Evolutionary conservation across 2,113 vertebrate genomes (phyloP).

Genomic region (Terrapene triunguis): DNA sequence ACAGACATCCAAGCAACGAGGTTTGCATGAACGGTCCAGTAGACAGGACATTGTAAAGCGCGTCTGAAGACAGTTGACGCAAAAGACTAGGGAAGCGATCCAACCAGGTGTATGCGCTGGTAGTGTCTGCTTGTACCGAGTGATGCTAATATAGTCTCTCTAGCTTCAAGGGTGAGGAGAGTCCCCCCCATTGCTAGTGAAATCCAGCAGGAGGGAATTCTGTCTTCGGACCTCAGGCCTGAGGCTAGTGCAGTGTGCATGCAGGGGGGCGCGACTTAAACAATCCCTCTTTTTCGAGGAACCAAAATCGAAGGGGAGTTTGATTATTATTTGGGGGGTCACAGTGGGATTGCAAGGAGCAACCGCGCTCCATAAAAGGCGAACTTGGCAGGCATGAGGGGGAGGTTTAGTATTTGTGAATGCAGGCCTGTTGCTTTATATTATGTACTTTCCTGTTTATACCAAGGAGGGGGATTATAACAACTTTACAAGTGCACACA

Average conservation of each 20-base stretch:
- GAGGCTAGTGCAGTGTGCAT: too few relatives aligned
- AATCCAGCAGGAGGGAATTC: neutral
- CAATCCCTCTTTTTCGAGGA: neutral
- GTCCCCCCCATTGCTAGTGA: neutral
- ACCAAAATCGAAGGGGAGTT: neutral
- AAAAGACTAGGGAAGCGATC: too few relatives aligned
- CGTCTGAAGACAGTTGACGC: too few relatives aligned
- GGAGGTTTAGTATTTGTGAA: slow-evolving; percentile 89
- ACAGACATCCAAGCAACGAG: neutral
- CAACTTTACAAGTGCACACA: slow-evolving; percentile 99
- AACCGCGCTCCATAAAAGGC: slow-evolving; percentile 80
- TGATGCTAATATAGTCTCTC: neutral
- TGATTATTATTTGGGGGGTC: neutral
- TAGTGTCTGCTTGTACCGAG: neutral
- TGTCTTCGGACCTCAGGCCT: neutral
- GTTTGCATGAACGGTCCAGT: neutral
- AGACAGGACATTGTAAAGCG: too few relatives aligned
- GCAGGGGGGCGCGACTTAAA: neutral
- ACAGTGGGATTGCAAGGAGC: neutral
- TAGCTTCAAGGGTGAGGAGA: neutral
- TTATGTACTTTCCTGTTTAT: slow-evolving; percentile 99
- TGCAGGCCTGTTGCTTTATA: slow-evolving; percentile 93
- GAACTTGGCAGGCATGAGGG: slow-evolving; percentile 75
- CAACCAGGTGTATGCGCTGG: neutral
- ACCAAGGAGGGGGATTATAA: slow-evolving; percentile 94